Conservation (phyloP, 2,888 invertebrate genomes). For the Chymomyza caudatula region DNA sequence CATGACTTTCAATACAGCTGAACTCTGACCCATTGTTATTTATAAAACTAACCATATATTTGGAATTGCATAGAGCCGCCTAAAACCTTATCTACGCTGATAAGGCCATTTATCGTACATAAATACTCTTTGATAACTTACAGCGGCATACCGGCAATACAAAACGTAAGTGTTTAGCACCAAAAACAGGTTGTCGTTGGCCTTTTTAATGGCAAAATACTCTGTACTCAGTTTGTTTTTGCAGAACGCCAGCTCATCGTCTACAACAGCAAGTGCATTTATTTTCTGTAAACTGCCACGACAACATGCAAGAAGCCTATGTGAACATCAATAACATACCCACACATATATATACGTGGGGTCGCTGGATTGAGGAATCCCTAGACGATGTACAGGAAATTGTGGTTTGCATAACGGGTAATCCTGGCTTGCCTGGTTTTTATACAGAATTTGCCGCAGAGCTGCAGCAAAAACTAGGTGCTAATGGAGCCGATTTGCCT, state of each 20-base stretch:
- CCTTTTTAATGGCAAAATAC: neutral
- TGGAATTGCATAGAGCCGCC: neutral
- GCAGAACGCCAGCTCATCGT: neutral
- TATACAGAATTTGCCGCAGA: slow-evolving; percentile 86
- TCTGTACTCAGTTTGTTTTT: neutral
- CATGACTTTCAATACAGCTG: neutral
- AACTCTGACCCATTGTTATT: too few relatives aligned
- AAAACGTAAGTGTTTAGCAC: neutral
- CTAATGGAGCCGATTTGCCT: slow-evolving; percentile 79
- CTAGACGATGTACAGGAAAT: slow-evolving; percentile 81
- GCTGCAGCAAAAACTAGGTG: slow-evolving; percentile 81
- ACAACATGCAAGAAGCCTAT: slow-evolving; percentile 76
- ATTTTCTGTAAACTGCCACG: slow-evolving; percentile 33
- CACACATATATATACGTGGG: slow-evolving; percentile 86
- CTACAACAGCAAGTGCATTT: neutral
- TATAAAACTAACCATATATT: too few relatives aligned
- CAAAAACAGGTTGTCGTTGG: neutral
- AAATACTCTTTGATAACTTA: neutral
- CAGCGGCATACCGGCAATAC: neutral
- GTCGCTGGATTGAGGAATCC: slow-evolving; percentile 84
- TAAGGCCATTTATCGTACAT: neutral
- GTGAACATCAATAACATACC: slow-evolving; percentile 83
- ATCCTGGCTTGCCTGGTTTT: slow-evolving; percentile 91
- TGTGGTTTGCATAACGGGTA: slow-evolving; percentile 89
- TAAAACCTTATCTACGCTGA: neutral